Conservation (phyloP, 92 coral and sea anemone species). For the Zoanthus sociatus region DNA sequence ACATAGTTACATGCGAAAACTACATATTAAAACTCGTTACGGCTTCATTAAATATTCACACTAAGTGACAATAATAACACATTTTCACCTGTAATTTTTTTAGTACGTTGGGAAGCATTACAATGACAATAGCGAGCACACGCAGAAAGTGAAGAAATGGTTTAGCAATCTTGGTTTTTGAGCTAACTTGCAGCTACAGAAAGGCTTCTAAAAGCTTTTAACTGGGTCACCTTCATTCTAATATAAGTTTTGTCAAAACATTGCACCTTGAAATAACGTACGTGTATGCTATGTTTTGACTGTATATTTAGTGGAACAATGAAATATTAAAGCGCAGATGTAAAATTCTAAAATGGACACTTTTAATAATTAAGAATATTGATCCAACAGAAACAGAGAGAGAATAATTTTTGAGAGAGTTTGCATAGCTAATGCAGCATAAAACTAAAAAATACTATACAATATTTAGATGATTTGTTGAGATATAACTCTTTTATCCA, state of each 20-base stretch:
- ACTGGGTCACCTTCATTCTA: neutral
- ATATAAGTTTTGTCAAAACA: neutral
- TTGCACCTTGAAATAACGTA: neutral
- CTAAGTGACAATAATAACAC: conserved; percentile 5
- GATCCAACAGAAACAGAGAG: neutral
- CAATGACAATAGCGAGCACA: conserved; percentile 26
- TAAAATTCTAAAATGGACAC: conserved; percentile 14
- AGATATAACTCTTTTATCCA: too few relatives aligned
- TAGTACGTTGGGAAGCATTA: conserved; percentile 4
- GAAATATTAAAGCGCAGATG: conserved; percentile 25
- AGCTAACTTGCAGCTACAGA: neutral
- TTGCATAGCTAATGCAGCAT: neutral
- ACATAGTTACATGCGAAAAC: neutral
- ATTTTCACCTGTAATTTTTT: conserved; percentile 24
- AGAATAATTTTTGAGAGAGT: neutral
- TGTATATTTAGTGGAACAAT: neutral
- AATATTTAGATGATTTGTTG: too few relatives aligned
- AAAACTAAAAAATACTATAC: too few relatives aligned
- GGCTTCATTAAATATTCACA: conserved; percentile 27
- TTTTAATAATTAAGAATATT: conserved; percentile 43
- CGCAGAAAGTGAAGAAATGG: neutral
- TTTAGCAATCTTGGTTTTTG: neutral
- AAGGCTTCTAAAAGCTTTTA: neutral
- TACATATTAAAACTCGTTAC: neutral
- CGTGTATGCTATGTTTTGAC: neutral